Conservation (phyloP, 2,113 vertebrate species). For the Xerus inauris region DNA sequence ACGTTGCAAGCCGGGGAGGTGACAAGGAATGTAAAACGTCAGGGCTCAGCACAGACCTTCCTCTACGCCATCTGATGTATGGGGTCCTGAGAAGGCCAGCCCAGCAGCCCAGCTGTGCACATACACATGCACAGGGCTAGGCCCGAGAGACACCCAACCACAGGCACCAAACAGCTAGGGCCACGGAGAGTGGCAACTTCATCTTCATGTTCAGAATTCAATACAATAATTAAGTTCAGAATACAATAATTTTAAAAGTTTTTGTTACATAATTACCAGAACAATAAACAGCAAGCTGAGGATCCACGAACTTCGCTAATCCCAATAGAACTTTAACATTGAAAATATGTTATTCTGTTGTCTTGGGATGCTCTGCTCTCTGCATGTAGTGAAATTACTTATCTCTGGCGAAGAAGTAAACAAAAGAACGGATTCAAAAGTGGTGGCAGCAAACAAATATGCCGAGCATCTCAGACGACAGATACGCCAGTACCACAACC, state of each 20-base stretch:
- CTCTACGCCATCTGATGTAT: not conserved
- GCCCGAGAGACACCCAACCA: accelerated
- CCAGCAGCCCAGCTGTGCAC: not conserved
- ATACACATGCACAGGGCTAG: accelerated
- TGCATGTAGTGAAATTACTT: not conserved
- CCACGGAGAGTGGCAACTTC: not conserved
- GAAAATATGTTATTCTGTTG: not conserved
- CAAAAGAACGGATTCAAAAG: not conserved
- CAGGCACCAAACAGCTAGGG: not conserved
- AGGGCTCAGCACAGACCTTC: not conserved
- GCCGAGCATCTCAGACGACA: not conserved
- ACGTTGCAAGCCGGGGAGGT: not conserved
- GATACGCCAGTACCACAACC: too few species aligned
- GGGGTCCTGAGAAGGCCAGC: not conserved
- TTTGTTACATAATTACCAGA: slow-evolving; percentile 6
- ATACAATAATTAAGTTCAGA: not conserved
- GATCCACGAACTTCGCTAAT: not conserved
- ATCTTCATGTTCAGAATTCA: not conserved
- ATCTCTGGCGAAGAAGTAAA: not conserved
- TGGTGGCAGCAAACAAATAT: not conserved
- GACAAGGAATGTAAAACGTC: not conserved
- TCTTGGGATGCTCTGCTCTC: not conserved
- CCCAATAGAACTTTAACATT: not conserved
- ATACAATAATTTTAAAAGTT: not conserved
- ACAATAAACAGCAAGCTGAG: not conserved